Percentiles rank a stretch among this genome's conserved stretches.
phyloP scores from a whole-genome alignment of 2,888 invertebrate genomes.

The Drosophila prostipennis region DNA sequence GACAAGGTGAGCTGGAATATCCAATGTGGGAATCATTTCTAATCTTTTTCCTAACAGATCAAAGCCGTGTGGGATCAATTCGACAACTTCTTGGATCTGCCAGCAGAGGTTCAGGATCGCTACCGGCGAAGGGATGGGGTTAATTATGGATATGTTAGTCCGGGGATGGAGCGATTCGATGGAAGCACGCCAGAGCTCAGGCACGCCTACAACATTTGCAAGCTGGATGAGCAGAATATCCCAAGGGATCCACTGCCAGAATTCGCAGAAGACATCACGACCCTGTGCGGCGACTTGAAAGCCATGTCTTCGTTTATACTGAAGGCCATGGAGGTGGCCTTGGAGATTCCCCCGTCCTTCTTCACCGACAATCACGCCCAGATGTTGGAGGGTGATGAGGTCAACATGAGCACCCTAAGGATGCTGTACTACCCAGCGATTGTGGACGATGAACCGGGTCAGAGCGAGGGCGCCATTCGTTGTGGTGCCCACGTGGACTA shows the following conservation, averaged over 20 bases:
- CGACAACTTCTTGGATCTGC: constrained; percentile 89
- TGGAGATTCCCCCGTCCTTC: constrained; percentile 86
- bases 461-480: constrained; percentile 85
- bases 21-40: constrained; percentile 58
- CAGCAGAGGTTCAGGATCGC: constrained; percentile 87
- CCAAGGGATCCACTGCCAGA: constrained; percentile 89
- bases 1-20: constrained; percentile 86
- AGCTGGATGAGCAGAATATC: constrained; percentile 86
- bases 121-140: constrained; percentile 87
- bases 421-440: constrained; percentile 90
- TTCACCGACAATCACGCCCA: constrained; percentile 88
- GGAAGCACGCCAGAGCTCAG: constrained; percentile 87
- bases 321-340: constrained; percentile 87
- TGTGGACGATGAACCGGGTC: constrained; percentile 87
- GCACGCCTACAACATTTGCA: constrained; percentile 89
- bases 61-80: constrained; percentile 89
- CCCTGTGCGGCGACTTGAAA: constrained; percentile 88
- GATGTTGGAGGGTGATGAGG: constrained; percentile 87
- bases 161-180: constrained; percentile 87
- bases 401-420: constrained; percentile 88
- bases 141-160: constrained; percentile 89
- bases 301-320: constrained; percentile 88
- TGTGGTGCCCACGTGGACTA: constrained; percentile 91
- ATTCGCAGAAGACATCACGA: constrained; percentile 87
- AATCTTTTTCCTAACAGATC: constrained; percentile 84